Percentiles rank a stretch among this genome's conserved stretches.
Evolutionary conservation across 2,888 invertebrate genomes (phyloP).

Genomic region (Orchestes rusci): DNA sequence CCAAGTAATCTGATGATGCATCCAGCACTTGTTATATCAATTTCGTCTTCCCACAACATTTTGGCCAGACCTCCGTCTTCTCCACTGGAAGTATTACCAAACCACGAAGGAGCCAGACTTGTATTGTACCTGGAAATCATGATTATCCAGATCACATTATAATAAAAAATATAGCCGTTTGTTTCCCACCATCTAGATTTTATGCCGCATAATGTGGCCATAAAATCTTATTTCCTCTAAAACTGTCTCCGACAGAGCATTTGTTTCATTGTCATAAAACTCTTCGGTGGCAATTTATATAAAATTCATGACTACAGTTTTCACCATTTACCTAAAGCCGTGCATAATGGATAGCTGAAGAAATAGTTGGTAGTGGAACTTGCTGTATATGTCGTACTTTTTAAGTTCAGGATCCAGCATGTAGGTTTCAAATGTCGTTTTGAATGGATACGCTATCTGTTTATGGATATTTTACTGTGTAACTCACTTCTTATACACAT

Average conservation of each 20-base stretch:
- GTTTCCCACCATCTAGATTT: no score
- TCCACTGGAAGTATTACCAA: constrained; percentile 32
- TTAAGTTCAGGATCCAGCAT: constrained; percentile 26
- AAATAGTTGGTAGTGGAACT: constrained; percentile 33
- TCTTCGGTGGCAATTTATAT: no score
- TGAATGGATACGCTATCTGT: constrained; percentile 23
- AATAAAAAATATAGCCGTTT: no score
- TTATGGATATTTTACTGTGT: not conserved
- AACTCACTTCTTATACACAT: not conserved
- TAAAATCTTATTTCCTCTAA: no score
- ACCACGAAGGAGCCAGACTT: constrained; percentile 29
- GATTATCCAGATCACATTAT: no score
- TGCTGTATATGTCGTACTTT: constrained; percentile 28
- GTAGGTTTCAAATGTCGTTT: constrained; percentile 27
- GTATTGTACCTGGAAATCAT: constrained; percentile 26
- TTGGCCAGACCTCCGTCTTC: constrained; percentile 33
- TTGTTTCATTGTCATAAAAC: no score
- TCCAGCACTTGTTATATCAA: constrained; percentile 32
- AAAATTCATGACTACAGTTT: no score
- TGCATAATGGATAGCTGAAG: constrained; percentile 31
- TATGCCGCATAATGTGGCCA: no score
- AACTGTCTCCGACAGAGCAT: no score
- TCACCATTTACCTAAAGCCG: constrained; percentile 33
- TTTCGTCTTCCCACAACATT: constrained; percentile 29
- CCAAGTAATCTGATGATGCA: constrained; percentile 26